A percentile compares a stretch with the other conserved stretches of the same genome.
Evolutionary conservation across 2,888 invertebrate species (phyloP).

Genomic region (Ferdinandea cuprea): DNA sequence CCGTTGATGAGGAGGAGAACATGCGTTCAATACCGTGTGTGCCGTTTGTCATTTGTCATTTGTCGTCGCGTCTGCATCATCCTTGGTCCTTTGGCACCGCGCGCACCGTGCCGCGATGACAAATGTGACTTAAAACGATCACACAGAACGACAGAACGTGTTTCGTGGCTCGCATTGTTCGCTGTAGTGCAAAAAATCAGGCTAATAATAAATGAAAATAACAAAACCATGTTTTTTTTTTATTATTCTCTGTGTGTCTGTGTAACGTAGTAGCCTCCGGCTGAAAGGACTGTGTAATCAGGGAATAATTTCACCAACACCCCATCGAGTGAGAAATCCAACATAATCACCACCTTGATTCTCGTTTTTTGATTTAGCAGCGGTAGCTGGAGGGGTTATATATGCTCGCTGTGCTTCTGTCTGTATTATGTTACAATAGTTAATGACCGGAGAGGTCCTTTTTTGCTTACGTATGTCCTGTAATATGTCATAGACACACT

Average conservation of each 20-base stretch:
- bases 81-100: conserved; percentile 36
- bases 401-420: conserved; percentile 10
- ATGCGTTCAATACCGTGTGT: conserved; percentile 45
- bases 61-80: not conserved
- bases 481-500: conserved; percentile 29
- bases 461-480: conserved; percentile 23
- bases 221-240: conserved; percentile 51
- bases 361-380: conserved; percentile 28
- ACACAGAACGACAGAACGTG: conserved; percentile 44
- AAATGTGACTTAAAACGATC: conserved; percentile 72
- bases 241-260: not conserved
- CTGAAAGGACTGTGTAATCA: conserved; percentile 67
- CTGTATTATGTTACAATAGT: conserved; percentile 66
- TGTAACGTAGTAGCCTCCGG: conserved; percentile 50
- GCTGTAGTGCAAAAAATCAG: conserved; percentile 65
- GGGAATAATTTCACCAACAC: conserved; percentile 73
- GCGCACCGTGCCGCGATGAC: conserved; percentile 37
- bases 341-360: conserved; percentile 70
- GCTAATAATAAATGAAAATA: conserved; percentile 73
- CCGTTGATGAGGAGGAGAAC: conserved; percentile 61
- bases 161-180: conserved; percentile 49
- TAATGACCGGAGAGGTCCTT: conserved; percentile 65
- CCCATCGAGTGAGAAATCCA: conserved; percentile 67
- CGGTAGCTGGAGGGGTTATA: conserved; percentile 61
- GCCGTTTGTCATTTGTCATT: too few relatives aligned